Conservation (phyloP, 2,113 vertebrate genomes). For the Catagonus wagneri region DNA sequence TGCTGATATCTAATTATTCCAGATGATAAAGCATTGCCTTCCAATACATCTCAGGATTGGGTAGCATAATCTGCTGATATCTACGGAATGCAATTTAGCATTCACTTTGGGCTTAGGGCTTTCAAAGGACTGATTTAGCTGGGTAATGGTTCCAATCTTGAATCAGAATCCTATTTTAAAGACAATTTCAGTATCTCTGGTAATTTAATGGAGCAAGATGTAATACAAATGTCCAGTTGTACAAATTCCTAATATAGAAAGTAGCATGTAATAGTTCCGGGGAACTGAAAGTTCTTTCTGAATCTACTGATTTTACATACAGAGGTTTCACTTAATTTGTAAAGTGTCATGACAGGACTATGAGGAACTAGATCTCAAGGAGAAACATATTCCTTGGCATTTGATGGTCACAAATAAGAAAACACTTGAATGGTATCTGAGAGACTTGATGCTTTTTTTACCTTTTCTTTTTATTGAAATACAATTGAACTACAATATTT, state of each 20-base stretch:
- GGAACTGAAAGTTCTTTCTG: neutral
- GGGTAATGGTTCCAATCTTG: neutral
- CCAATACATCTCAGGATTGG: slow-evolving; percentile 8
- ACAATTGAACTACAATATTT: neutral
- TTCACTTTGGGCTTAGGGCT: neutral
- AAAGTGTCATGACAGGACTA: neutral
- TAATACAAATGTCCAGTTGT: neutral
- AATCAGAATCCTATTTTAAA: slow-evolving; percentile 21
- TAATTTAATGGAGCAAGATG: slow-evolving; percentile 24
- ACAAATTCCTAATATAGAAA: neutral
- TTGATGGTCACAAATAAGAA: slow-evolving; percentile 42
- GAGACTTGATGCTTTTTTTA: neutral
- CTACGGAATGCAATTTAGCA: neutral
- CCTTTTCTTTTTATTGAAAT: neutral
- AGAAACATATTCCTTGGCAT: slow-evolving; percentile 27
- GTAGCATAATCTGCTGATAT: slow-evolving; percentile 18
- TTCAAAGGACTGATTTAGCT: slow-evolving; percentile 33
- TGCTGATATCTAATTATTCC: slow-evolving; percentile 46
- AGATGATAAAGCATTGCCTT: slow-evolving; percentile 36
- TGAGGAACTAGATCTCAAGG: slow-evolving; percentile 30
- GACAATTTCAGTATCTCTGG: slow-evolving; percentile 37
- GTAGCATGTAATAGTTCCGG: neutral
- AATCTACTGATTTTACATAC: neutral
- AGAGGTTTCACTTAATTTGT: neutral
- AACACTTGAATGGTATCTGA: slow-evolving; percentile 62